Evolutionary conservation across 2,797 vertebrate genomes (phyloP).

Genomic region (Amphiprion clarkii): DNA sequence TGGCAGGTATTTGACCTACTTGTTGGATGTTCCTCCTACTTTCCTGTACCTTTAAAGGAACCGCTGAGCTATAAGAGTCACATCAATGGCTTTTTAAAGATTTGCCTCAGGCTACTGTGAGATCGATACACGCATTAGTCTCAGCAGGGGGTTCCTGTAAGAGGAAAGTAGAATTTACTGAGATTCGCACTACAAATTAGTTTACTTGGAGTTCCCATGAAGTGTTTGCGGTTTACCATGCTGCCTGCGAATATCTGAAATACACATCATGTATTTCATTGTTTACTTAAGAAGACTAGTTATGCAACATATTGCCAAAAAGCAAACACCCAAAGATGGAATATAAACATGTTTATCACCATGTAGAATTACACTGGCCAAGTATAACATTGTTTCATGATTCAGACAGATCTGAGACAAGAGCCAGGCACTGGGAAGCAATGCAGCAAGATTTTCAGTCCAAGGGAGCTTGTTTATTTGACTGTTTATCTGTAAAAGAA

Average conservation of each 20-base stretch:
- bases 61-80: slow-evolving; percentile 1
- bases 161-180: slow-evolving; percentile 20
- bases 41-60: slow-evolving; percentile 11
- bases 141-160: slow-evolving; percentile 16
- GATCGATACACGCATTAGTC: slow-evolving; percentile 39
- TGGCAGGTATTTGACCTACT: slow-evolving; percentile 9
- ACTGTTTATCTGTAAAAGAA: too few relatives aligned
- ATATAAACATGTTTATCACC: not conserved
- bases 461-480: too few relatives aligned
- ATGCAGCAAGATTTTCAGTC: too few relatives aligned
- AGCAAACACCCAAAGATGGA: not conserved
- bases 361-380: not conserved
- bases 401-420: not conserved
- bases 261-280: not conserved
- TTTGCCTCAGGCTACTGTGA: slow-evolving; percentile 8
- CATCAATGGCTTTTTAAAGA: slow-evolving; percentile 32
- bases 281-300: not conserved
- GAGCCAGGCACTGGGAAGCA: too few relatives aligned
- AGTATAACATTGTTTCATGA: not conserved
- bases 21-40: not conserved
- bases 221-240: not conserved
- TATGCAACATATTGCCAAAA: not conserved
- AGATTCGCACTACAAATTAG: slow-evolving; percentile 12
- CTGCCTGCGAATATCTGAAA: slow-evolving; percentile 4
- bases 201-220: slow-evolving; percentile 16